Conservation (phyloP, 1,140 invertebrate species). For the Trigoniulus corallinus region DNA sequence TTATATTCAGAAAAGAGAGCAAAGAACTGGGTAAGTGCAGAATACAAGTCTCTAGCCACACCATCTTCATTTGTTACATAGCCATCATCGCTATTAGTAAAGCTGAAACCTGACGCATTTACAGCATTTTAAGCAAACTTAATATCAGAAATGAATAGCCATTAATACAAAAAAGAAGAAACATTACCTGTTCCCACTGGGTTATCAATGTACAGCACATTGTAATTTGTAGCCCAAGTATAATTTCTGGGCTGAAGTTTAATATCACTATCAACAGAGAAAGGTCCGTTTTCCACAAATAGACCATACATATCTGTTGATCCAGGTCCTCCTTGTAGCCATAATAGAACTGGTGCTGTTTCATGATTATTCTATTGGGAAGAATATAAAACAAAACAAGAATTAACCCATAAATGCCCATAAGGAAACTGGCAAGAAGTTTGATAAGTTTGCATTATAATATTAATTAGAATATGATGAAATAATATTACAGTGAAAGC, state of each 20-base stretch:
- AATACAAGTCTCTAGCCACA: conserved; percentile 29
- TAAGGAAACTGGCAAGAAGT: too few relatives aligned
- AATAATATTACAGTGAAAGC: too few relatives aligned
- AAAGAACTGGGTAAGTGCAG: conserved; percentile 28
- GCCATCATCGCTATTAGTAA: conserved; percentile 14
- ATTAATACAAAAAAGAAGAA: background rate
- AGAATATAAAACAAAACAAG: too few relatives aligned
- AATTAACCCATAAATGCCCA: too few relatives aligned
- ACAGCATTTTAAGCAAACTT: background rate
- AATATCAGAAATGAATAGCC: background rate
- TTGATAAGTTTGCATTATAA: too few relatives aligned
- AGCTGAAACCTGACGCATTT: background rate
- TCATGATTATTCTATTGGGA: conserved; percentile 7
- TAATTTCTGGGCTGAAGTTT: conserved; percentile 10
- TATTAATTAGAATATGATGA: too few relatives aligned
- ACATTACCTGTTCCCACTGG: conserved; percentile 17
- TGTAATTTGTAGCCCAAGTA: conserved; percentile 8
- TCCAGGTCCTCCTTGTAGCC: conserved; percentile 28
- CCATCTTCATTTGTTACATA: conserved; percentile 26
- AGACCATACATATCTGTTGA: conserved; percentile 26
- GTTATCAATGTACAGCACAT: conserved; percentile 27
- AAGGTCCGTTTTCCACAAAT: conserved; percentile 26
- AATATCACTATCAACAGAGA: conserved; percentile 18
- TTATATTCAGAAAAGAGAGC: conserved; percentile 22
- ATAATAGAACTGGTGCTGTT: conserved; percentile 22